Conservation (phyloP, 1,140 invertebrate species). For the Drosophila asahinai region DNA sequence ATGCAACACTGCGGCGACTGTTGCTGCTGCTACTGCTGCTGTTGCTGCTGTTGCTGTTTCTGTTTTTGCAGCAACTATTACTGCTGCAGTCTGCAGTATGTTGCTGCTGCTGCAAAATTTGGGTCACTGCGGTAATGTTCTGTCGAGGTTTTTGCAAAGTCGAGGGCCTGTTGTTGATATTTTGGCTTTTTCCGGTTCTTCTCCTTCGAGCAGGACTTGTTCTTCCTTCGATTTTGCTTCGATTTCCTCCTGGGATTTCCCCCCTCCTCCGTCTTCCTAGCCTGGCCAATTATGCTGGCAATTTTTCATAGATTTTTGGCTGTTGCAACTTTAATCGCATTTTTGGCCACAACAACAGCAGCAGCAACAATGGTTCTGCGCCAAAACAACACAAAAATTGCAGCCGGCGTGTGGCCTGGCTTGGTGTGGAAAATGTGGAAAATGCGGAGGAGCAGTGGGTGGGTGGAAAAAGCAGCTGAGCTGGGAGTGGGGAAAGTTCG, state of each 20-base stretch:
- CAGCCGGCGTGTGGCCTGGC: neutral
- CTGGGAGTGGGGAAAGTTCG: constrained; percentile 1
- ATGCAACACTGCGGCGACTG: constrained; percentile 55
- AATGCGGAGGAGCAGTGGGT: neutral
- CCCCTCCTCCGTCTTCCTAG: neutral
- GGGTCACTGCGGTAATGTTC: constrained; percentile 82
- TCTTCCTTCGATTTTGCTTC: constrained; percentile 37
- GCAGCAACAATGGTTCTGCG: constrained; percentile 13
- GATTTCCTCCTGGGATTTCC: constrained; percentile 18
- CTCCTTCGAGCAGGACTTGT: neutral
- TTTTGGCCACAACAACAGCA: constrained; percentile 33
- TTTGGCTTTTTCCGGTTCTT: constrained; percentile 9
- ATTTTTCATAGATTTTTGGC: constrained; percentile 42
- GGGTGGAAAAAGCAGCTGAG: neutral
- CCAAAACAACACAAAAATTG: constrained; percentile 9
- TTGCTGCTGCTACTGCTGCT: constrained; percentile 15
- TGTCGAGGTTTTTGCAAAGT: constrained; percentile 54
- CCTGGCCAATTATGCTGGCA: constrained; percentile 31
- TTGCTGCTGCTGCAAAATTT: constrained; percentile 49
- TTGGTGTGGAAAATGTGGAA: constrained; percentile 12
- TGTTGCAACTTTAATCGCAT: constrained; percentile 44
- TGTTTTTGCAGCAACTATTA: constrained; percentile 21
- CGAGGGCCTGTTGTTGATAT: constrained; percentile 28
- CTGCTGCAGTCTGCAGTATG: constrained; percentile 27
- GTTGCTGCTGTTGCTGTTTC: constrained; percentile 35